phyloP scores from a whole-genome alignment of 1,140 invertebrate species.

The Eufriesea mexicana region DNA sequence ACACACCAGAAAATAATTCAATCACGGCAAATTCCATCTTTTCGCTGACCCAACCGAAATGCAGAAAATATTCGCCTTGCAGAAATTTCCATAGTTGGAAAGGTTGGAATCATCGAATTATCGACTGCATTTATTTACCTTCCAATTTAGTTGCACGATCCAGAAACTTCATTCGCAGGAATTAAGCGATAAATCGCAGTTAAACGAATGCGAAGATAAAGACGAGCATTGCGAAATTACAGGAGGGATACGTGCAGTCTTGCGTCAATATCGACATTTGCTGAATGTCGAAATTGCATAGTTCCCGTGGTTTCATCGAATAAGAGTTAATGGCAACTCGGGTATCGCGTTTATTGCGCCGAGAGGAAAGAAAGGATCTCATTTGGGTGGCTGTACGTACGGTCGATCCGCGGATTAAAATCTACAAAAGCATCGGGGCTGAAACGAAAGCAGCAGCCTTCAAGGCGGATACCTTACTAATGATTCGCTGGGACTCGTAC shows the following conservation, averaged over 20 bases:
- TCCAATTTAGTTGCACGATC: no score
- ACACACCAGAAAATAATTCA: no score
- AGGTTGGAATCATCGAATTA: no score
- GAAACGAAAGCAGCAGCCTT: slow-evolving; percentile 42
- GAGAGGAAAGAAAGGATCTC: background rate
- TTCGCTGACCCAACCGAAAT: no score
- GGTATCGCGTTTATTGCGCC: background rate
- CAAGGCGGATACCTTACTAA: slow-evolving; percentile 59
- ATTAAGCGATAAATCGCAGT: no score
- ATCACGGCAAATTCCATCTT: no score
- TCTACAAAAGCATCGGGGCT: slow-evolving; percentile 16
- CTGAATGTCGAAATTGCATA: background rate
- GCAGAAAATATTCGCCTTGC: no score
- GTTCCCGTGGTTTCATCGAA: background rate
- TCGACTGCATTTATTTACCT: no score
- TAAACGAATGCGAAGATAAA: no score
- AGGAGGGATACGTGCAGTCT: background rate
- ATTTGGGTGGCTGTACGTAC: background rate
- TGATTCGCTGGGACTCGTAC: slow-evolving; percentile 49
- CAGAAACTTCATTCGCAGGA: no score
- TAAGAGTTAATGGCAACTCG: background rate
- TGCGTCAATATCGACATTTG: background rate
- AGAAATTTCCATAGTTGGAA: no score
- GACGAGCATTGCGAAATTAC: background rate
- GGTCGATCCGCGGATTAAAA: slow-evolving; percentile 35